Conservation (phyloP, 1,140 invertebrate genomes). For the Calephelis virginiensis region DNA sequence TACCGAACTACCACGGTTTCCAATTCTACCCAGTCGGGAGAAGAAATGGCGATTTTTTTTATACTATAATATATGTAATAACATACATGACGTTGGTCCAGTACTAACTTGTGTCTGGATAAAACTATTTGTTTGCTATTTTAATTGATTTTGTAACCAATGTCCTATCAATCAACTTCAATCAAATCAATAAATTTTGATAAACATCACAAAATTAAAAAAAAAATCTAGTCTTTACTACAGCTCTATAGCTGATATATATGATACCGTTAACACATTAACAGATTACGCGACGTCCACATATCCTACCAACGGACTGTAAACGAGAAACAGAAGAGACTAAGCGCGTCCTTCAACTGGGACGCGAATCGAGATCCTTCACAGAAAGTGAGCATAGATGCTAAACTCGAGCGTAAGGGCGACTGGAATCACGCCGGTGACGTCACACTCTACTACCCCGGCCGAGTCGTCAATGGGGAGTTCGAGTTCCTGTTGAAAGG, state of each 20-base stretch:
- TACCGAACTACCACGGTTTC: too few species aligned
- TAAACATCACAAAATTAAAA: too few species aligned
- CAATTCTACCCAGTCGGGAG: too few species aligned
- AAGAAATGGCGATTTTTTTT: too few species aligned
- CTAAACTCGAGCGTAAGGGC: constrained; percentile 75
- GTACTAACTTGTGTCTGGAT: too few species aligned
- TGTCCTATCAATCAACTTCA: too few species aligned
- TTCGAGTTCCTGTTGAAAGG: constrained; percentile 79
- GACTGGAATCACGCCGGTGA: constrained; percentile 81
- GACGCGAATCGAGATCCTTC: constrained; percentile 89
- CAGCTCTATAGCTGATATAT: neutral
- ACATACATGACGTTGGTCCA: too few species aligned
- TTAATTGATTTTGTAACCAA: too few species aligned
- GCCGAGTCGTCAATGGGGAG: constrained; percentile 82
- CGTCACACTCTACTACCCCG: constrained; percentile 85
- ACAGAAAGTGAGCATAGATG: constrained; percentile 81
- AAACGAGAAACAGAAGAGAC: constrained; percentile 79
- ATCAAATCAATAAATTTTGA: too few species aligned
- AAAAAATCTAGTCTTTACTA: too few species aligned
- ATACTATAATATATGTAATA: too few species aligned
- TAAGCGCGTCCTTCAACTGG: constrained; percentile 87
- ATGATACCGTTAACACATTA: constrained; percentile 19
- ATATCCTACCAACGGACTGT: constrained; percentile 81
- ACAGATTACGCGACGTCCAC: constrained; percentile 85
- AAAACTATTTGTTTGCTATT: too few species aligned